Base-by-base conservation (phyloP, 2,888 invertebrate genomes). In the Ormyrus rosae region DNA sequence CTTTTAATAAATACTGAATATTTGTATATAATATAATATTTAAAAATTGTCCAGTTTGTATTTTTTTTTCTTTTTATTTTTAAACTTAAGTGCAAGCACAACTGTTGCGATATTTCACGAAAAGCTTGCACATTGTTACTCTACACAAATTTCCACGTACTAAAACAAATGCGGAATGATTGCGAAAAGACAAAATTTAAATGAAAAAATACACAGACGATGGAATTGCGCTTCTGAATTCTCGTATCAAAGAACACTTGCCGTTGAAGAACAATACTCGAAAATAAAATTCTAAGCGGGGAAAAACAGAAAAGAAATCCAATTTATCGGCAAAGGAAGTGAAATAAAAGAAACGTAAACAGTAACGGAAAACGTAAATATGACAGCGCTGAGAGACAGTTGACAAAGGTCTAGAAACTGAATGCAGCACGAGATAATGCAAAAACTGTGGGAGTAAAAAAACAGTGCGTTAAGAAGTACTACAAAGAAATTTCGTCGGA, bases 341-440 rank as follows among this genome's bases (percentile, higher is more conserved):
- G 60, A 60, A 60, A 70, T 60, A n/a, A 60, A 60, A 10, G 60
- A 60, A 70, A 70, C 7, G 56, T 46, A 55, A 69, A 70, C 13
- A 50, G 60, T 50, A 67, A 67, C 51, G 34, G 19, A 11, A 51
- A 67, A 67, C 9, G 19, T 51, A 67, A 19, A 67, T 51, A 51
- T 51, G 60, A 61, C 65, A 69, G 69, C 13, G 68, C 50, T 65
- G 69, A 63, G 60, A 61, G 65, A 72, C 64, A 71, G 67, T 64
- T 67, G 67, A 81, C 51, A 51, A 19, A 51, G 19, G 34, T 51
- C 6, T 51, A 34, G 10, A 10, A 19, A 67, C 11, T 6, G 9
- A 67, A 67, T 5, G 51, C 51, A 51, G 19, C 34, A 67, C 34
- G 51, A 51, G n/a, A 19, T 3, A 51, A 10, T 51, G 67, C 7